Base-by-base conservation (phyloP, 2,113 vertebrate species). In the Rallus limicola region DNA sequence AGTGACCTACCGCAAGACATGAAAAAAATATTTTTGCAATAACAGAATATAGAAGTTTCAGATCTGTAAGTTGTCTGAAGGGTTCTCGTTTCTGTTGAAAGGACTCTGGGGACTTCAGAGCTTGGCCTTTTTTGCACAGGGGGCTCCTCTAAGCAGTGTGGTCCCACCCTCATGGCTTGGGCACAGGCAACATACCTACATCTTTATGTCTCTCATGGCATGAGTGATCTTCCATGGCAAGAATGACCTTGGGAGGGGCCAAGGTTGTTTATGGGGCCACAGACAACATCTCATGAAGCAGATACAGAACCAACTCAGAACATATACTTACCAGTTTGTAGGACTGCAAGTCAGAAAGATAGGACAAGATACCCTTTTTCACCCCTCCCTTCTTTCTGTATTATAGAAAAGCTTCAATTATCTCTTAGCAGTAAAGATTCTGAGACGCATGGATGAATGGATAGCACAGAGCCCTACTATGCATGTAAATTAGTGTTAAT, bases 401-500 rank as follows among this genome's bases (percentile, higher is more conserved):
- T 24, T 67, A 63, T 11, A 63, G 29, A 86, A 94, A 86, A 59
- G 19, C 6, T 29, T 85, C 59, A 33, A 18, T 70, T 83, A 69
- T 48, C 33, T 86, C 55, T 67, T 69, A 70, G 59, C 71, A 40
- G 26, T 83, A 83, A 93, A 92, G 75, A 63, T 77, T 65, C 63
- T 56, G 79, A 85, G 63, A 77, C 33, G 55, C 75, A 74, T 33
- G 50, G 84, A 81, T 77, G 82, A 92, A 74, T 74, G 65, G 58
- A 68, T 87, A 85, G 53, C 84, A 75, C 53, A 80, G 59, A 94
- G 59, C 18, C 88, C n/a, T 70, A 28, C 28, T 46, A 52, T 90
- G 82, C 55, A 90, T 95, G 76, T 83, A 94, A 96, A 96, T 93
- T 82, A 81, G 58, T 70, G 55, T 28, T 94, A 86, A 95, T 94